Evolutionary conservation across 2,113 vertebrate genomes (phyloP), one percentile per base, ranked within the genome.

Genomic region (Myotis yumanensis): DNA sequence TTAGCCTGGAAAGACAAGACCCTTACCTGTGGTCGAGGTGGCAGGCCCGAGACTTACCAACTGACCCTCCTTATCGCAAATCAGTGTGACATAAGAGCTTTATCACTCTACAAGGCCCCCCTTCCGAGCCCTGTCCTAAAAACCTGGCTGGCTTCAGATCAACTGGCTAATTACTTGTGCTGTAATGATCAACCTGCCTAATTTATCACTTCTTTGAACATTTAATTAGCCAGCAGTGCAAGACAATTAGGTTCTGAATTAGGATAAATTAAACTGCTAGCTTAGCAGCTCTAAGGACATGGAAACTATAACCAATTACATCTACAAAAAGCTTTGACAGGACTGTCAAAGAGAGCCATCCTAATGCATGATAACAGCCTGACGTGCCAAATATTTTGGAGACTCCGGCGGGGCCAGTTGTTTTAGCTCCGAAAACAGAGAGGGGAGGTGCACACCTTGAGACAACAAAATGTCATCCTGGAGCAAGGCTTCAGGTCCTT

Each of bases 201-300:
- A 99, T 99, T 99, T 98, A 98, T 99, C 98, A 98, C 98, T 98
- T 97, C 98, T 98, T 98, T 98, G 98, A 99, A 98, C 98, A 98
- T 98, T 99, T 99, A 99, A 99, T 99, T 99, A 99, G 98, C 97
- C 98, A 98, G 97, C 97, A 97, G 97, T 98, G 97, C 97, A 97
- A 98, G 98, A 98, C 98, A 98, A 98, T 98, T 98, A 98, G 96
- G 97, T 98, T 98, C 97, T 97, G 98, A 98, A 98, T 98, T 98
- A 98, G 98, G 98, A 98, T 98, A 98, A 98, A 98, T 98, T 97
- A 97, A 99, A 98, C 97, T 97, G 96, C 97, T 97, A 97, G 95
- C 95, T 98, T 98, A 98, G 98, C 98, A 98, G 96, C 98, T 98
- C 97, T 97, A 96, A 98, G 97, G 97, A 97, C 97, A 97, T 35